Conservation (phyloP, 23 tunicate species). For the Aplidium turbinatum region DNA sequence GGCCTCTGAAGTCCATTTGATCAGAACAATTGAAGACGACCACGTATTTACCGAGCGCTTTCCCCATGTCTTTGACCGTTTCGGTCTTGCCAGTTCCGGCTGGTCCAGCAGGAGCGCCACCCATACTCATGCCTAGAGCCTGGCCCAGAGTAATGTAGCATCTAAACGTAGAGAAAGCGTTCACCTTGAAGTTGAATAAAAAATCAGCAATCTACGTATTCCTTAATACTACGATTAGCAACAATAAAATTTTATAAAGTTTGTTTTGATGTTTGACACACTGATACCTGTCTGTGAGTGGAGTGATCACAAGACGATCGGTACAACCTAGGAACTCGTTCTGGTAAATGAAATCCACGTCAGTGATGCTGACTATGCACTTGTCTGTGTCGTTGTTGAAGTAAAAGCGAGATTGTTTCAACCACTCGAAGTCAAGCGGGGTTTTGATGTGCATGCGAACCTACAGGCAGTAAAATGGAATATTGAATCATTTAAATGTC, state of each 20-base stretch:
- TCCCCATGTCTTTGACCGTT: constrained; percentile 97
- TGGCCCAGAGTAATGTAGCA: constrained; percentile 99
- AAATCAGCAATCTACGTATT: no score
- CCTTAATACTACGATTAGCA: no score
- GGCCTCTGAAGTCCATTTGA: constrained; percentile 98
- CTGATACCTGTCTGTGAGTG: constrained; percentile 99
- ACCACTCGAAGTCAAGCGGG: constrained; percentile 95
- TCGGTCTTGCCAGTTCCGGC: constrained; percentile 99
- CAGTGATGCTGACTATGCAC: constrained; percentile 92
- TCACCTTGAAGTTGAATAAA: no score
- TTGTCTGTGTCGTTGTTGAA: constrained; percentile 91
- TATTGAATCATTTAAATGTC: background rate
- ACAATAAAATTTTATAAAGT: no score
- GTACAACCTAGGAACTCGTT: constrained; percentile 98
- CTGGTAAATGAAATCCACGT: constrained; percentile 92
- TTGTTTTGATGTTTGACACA: no score
- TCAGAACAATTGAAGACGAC: constrained; percentile 99
- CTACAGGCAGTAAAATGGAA: constrained; percentile 15
- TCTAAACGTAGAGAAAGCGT: constrained; percentile 25
- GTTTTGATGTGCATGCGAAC: constrained; percentile 96
- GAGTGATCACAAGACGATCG: constrained; percentile 97
- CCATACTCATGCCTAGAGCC: constrained; percentile 98
- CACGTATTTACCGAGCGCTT: constrained; percentile 97
- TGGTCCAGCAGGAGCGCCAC: constrained; percentile 99
- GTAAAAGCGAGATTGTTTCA: constrained; percentile 97